Evolutionary conservation across 2,113 vertebrate species (phyloP).

Genomic region (Hoplias malabaricus): DNA sequence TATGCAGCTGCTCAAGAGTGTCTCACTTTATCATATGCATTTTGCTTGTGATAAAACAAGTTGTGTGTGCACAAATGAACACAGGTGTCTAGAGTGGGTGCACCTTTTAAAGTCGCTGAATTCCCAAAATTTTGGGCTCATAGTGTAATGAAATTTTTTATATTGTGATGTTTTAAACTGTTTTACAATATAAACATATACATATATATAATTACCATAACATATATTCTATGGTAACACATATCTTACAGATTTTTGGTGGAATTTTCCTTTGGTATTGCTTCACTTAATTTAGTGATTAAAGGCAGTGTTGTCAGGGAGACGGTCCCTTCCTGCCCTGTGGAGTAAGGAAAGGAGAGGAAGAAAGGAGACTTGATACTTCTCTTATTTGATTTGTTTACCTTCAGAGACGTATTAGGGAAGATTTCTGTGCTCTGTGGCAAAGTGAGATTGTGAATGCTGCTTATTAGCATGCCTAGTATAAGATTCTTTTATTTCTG

Average conservation of each 20-base stretch:
- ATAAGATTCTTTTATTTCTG: neutral
- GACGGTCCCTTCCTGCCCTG: constrained; percentile 33
- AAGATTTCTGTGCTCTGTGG: neutral
- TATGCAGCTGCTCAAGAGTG: no score
- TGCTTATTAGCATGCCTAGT: neutral
- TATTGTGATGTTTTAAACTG: no score
- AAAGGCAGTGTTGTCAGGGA: constrained; percentile 39
- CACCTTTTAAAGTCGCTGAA: no score
- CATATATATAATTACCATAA: no score
- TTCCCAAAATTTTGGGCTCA: no score
- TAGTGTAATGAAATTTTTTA: no score
- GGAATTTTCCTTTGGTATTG: neutral
- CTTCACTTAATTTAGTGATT: constrained; percentile 15
- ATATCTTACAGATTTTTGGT: neutral
- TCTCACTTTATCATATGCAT: no score
- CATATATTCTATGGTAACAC: no score
- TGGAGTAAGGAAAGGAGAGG: neutral
- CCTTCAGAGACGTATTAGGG: neutral
- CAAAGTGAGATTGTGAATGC: neutral
- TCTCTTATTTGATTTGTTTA: neutral
- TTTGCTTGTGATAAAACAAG: no score
- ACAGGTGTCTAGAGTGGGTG: no score
- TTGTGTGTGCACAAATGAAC: no score
- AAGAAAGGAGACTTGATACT: neutral
- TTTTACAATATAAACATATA: no score